Base-by-base conservation (phyloP, 1,140 invertebrate species). In the Oreohelix idahoensis region DNA sequence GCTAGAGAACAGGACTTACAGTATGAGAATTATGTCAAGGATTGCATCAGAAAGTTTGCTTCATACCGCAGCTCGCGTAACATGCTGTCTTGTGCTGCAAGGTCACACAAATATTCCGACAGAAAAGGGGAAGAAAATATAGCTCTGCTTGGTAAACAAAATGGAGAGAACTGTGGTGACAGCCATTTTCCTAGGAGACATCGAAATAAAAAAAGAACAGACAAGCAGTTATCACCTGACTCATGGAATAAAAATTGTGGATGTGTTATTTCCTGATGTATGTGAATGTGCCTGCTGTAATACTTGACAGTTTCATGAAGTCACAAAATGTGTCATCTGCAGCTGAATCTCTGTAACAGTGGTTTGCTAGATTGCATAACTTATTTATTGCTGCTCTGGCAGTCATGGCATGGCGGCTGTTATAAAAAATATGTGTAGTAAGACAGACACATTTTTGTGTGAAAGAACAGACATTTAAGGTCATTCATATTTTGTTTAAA, bases 21-120 rank as follows among this genome's bases (percentile, higher is more conserved):
- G 70, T 93, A 93, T 73, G 90, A 92, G 49, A 85, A 88, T 39
- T 92, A 93, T 77, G 86, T 93, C 0, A 75, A 87, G 15, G 89
- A 92, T 32, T 92, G 91, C 79, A 89, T 92, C 71, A 73, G 74
- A 73, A 83, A 81, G 77, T 90, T 90, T 78, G 42, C 85, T 42
- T 81, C 84, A 5, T 29, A 39, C 20, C 70, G 77, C 13, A 58
- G 80, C 29, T 32, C 76, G 20, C 66, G 58, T 17, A 45, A 53
- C 20, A 36, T 84, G 66, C 73, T 87, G 35, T 81, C 86, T 10
- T 85, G 83, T 75, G 38, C 79, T 17, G 79, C 83, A 32, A 79
- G 63, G 42, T 70, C 83, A 17, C 42, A 71, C 10, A 74, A 70
- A n/a, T 70, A 83, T 26, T 26, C 73, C 5, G 42, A 58, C n/a